A percentile compares a stretch with the other conserved stretches of the same genome.
Evolutionary conservation across 2,113 vertebrate species (phyloP).

Genomic region (Gopherus evgoodei): DNA sequence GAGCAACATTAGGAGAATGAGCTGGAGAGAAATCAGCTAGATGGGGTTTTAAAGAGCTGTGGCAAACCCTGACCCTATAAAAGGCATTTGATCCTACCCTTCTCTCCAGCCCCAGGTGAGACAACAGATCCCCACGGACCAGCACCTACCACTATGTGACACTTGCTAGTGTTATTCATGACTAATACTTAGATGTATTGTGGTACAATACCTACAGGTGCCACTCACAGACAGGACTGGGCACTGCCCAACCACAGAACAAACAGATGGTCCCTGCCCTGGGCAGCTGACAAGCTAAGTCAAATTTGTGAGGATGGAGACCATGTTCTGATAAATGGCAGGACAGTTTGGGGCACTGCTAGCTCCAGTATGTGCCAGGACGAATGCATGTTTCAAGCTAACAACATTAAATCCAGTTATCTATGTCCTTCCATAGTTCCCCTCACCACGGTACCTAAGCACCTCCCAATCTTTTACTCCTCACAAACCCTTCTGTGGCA

Average conservation of each 20-base stretch:
- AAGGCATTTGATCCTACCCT: background rate
- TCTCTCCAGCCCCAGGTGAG: background rate
- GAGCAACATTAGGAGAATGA: background rate
- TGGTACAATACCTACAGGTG: background rate
- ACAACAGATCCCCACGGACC: background rate
- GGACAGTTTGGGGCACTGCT: background rate
- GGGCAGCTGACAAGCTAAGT: background rate
- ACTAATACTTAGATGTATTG: background rate
- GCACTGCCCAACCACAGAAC: background rate
- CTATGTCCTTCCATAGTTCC: background rate
- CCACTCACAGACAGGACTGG: no score
- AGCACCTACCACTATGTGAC: background rate
- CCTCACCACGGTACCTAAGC: background rate
- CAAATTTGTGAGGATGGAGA: background rate
- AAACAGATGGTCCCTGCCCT: background rate
- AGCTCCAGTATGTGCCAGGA: background rate
- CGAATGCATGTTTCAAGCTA: background rate
- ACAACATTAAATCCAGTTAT: background rate
- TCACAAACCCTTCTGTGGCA: background rate
- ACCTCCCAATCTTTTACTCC: background rate
- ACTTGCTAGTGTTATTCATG: background rate
- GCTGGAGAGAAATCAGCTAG: background rate
- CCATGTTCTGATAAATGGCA: background rate
- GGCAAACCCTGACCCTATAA: background rate
- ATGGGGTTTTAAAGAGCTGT: background rate